Percentiles rank a stretch among this genome's conserved stretches.
Conservation (phyloP, 2,888 invertebrate species). For the Nezara viridula region DNA sequence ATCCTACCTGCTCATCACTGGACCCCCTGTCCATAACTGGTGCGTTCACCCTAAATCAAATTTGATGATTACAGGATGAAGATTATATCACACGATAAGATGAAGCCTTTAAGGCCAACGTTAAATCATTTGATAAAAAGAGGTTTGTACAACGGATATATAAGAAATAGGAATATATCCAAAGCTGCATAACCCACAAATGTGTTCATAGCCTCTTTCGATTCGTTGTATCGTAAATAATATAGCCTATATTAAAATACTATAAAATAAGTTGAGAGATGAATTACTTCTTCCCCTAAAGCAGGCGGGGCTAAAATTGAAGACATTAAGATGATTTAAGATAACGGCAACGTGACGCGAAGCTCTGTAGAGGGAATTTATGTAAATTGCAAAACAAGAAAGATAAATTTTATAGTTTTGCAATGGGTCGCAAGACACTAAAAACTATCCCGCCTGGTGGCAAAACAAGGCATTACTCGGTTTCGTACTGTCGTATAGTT, state of each 20-base stretch:
- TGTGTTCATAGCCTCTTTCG: not conserved
- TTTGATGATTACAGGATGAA: too few relatives aligned
- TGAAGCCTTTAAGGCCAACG: too few relatives aligned
- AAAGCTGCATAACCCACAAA: not conserved
- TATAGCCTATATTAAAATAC: not conserved
- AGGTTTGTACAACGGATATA: too few relatives aligned
- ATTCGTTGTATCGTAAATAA: not conserved
- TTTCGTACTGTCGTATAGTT: not conserved
- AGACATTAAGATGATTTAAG: constrained; percentile 10
- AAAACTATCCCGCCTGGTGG: not conserved
- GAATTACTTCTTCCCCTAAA: not conserved
- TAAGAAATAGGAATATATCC: too few relatives aligned
- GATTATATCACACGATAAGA: too few relatives aligned
- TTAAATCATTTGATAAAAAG: too few relatives aligned
- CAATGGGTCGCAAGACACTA: not conserved
- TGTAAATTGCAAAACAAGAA: not conserved
- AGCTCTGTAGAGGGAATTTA: not conserved
- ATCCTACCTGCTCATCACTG: too few relatives aligned
- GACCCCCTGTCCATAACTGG: too few relatives aligned
- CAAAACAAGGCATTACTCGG: not conserved
- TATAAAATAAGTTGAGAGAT: not conserved
- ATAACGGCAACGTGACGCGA: not conserved
- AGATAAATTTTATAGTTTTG: not conserved
- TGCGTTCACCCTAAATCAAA: too few relatives aligned
- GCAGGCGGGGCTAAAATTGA: not conserved